These are phyloP conservation scores for Heliconius melpomene DNA, from an alignment of 1,140 invertebrate species.

Conservation along the genomic window DNA sequence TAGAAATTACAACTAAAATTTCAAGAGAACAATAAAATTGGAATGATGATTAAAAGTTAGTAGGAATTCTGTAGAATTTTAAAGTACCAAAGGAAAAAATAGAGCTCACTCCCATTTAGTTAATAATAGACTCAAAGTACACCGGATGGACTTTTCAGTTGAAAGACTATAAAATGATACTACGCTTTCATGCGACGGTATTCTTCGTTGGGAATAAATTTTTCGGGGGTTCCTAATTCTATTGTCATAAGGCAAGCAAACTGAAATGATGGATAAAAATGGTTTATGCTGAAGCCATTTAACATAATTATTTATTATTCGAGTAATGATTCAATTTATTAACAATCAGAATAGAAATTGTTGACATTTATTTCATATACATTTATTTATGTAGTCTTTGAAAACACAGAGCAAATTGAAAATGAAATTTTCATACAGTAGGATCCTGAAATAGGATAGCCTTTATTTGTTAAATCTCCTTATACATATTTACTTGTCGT, in stretches of 20 bases:
- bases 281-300: too few relatives aligned
- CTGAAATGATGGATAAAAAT: background rate
- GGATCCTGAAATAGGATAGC: background rate
- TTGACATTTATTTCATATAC: background rate
- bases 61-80: constrained; percentile 1
- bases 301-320: background rate
- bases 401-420: background rate
- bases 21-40: constrained; percentile 17
- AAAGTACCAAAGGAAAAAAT: constrained; percentile 2
- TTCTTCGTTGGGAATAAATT: background rate
- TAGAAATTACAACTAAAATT: background rate
- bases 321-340: background rate
- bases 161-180: constrained; percentile 17
- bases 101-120: constrained; percentile 12
- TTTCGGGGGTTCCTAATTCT: background rate
- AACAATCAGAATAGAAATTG: background rate
- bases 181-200: constrained; percentile 12
- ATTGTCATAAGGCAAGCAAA: background rate
- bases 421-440: background rate
- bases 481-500: background rate
- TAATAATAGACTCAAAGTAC: constrained; percentile 25
- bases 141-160: constrained; percentile 9
- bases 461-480: background rate
- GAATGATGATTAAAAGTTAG: constrained; percentile 9
- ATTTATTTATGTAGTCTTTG: background rate